Conservation (phyloP, 2,797 vertebrate species). For the Malurus leucopterus region DNA sequence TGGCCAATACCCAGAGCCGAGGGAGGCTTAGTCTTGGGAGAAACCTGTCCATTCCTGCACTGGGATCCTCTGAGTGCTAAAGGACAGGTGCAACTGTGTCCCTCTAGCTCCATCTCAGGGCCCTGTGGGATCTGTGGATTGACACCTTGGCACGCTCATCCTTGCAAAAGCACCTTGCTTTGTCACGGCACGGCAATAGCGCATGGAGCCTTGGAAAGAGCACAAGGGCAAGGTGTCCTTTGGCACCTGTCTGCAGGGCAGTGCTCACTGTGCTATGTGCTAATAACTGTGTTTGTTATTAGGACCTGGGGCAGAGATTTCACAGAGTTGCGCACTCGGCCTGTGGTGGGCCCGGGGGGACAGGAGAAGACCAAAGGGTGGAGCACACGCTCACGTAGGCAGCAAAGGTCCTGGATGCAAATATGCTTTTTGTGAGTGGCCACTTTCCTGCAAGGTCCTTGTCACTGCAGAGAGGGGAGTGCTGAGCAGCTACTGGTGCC, state of each 20-base stretch:
- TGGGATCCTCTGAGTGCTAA: neutral
- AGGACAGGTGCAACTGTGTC: neutral
- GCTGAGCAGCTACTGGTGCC: neutral
- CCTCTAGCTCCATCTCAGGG: neutral
- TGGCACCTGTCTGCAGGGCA: neutral
- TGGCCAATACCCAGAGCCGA: neutral
- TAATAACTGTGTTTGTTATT: neutral
- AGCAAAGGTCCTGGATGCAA: neutral
- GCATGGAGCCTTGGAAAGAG: neutral
- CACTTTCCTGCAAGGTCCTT: neutral
- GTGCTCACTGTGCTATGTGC: neutral
- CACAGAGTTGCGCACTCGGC: neutral
- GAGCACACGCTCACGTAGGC: neutral
- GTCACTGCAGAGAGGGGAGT: neutral
- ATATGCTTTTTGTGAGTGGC: neutral
- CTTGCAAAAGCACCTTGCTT: neutral
- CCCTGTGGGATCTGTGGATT: neutral
- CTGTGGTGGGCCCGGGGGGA: neutral
- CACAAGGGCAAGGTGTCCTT: neutral
- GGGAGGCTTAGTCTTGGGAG: neutral
- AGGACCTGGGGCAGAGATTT: neutral
- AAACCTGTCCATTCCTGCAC: neutral
- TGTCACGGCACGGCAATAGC: fast-evolving
- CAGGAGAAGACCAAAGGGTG: neutral
- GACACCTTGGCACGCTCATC: neutral